Base-by-base conservation (phyloP, 1,140 invertebrate genomes). In the Helicoverpa armigera region DNA sequence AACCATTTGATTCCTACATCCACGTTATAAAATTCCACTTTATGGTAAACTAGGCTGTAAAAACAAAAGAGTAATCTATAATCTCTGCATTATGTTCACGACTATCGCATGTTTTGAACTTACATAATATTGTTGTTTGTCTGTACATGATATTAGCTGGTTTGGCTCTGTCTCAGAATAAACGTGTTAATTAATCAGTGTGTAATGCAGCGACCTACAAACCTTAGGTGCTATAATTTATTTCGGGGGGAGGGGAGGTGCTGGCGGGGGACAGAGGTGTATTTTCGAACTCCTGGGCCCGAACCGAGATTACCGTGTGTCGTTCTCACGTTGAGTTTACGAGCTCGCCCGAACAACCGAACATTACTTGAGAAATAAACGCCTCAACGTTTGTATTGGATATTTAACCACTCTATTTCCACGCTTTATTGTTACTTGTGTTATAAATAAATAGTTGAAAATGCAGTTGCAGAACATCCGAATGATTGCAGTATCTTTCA, bases 251-350 rank as follows among this genome's bases (percentile, higher is more conserved):
- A 29, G 74, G 31, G 51, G n/a, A 35, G 9, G 35, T 3, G 29
- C 23, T n/a, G 43, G 16, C 69, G 13, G 67, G 58, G 18, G 35
- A 72, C 43, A 50, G 74, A 82, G 72, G 81, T 87, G 81, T 89
- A 89, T 88, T 89, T 89, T 88, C 48, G 82, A 80, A 81, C 69
- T 82, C 61, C 81, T 83, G 80, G 81, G 83, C 35, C 48, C 14
- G 75, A 67, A 18, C 3, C 14, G 11, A 51, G 51, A 67, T 67
- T 18, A 77, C 48, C 18, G 65, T 72, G 67, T 79, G 77, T 58
- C 77, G 72, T 80, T 73, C 50, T 35, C 58, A 69, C 75, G 61
- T 77, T 60, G 29, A 78, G 31, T 78, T 78, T 78, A 78, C 75
- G 63, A 78, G 56, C 16, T 29, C n/a, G 67, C 18, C 14, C 10